These are phyloP conservation scores for Amblyopsis rosae DNA, from an alignment of 2,113 vertebrate genomes.

Conservation along the genomic window DNA sequence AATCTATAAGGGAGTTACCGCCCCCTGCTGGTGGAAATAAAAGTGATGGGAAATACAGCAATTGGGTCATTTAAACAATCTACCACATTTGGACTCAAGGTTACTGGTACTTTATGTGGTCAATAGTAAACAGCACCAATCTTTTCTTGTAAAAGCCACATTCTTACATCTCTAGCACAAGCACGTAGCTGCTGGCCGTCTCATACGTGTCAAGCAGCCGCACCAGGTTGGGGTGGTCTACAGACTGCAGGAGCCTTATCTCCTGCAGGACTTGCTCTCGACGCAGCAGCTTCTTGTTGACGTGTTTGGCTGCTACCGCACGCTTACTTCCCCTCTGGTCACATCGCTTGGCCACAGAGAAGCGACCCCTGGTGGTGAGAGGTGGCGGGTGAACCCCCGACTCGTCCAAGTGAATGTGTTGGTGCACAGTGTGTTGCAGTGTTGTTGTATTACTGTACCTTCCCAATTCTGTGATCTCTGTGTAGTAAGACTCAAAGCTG, in stretches of 20 bases:
- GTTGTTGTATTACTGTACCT: constrained; percentile 73
- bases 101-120: too few relatives aligned
- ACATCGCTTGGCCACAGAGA: constrained; percentile 94
- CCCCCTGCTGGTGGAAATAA: too few relatives aligned
- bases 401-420: too few relatives aligned
- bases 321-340: constrained; percentile 92
- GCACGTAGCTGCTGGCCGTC: constrained; percentile 87
- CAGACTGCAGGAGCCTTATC: constrained; percentile 87
- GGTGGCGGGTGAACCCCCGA: background rate
- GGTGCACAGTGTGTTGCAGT: too few relatives aligned
- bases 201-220: constrained; percentile 92
- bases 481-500: constrained; percentile 91
- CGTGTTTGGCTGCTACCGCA: constrained; percentile 89
- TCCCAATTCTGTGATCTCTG: constrained; percentile 93
- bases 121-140: too few relatives aligned
- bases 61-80: too few relatives aligned
- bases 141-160: background rate
- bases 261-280: constrained; percentile 95
- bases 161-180: constrained; percentile 92
- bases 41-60: too few relatives aligned
- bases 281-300: constrained; percentile 96
- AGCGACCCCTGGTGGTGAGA: constrained; percentile 84
- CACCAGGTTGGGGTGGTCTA: constrained; percentile 92
- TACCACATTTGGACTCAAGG: too few relatives aligned
- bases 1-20: too few relatives aligned